Evolutionary conservation across 2,888 invertebrate genomes (phyloP).

Genomic region (Dicyrtoma fusca): DNA sequence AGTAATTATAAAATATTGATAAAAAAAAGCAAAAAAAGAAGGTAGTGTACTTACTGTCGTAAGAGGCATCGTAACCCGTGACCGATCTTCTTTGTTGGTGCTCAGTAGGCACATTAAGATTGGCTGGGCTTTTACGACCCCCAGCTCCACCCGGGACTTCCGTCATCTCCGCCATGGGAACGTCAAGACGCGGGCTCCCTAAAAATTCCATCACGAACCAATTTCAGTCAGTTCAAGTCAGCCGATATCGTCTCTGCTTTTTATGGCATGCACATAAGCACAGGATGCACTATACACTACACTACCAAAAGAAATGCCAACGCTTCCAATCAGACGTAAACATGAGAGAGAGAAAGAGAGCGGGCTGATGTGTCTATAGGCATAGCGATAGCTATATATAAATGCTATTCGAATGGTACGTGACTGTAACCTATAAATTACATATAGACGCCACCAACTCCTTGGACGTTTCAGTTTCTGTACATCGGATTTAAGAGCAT

Average conservation of each 20-base stretch:
- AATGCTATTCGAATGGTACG: too few species aligned
- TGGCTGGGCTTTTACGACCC: slow-evolving; percentile 42
- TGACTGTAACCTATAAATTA: too few species aligned
- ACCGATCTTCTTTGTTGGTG: slow-evolving; percentile 51
- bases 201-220: slow-evolving; percentile 29
- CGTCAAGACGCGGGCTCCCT: slow-evolving; percentile 52
- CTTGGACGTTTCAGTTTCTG: too few species aligned
- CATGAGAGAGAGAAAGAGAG: background rate
- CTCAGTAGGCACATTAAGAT: slow-evolving; percentile 44
- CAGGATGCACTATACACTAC: background rate
- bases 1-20: background rate
- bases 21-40: background rate
- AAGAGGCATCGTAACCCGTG: slow-evolving; percentile 56
- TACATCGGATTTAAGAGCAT: too few species aligned
- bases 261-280: slow-evolving; percentile 10
- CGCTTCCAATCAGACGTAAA: background rate
- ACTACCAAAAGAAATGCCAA: background rate
- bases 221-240: slow-evolving; percentile 10
- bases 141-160: slow-evolving; percentile 45
- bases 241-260: slow-evolving; percentile 13
- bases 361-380: too few species aligned
- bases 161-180: slow-evolving; percentile 55
- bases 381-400: too few species aligned
- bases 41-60: slow-evolving; percentile 46
- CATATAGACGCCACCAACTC: too few species aligned